Evolutionary conservation across 2,888 invertebrate species (phyloP).

Genomic region (Xanthorhoe designata): DNA sequence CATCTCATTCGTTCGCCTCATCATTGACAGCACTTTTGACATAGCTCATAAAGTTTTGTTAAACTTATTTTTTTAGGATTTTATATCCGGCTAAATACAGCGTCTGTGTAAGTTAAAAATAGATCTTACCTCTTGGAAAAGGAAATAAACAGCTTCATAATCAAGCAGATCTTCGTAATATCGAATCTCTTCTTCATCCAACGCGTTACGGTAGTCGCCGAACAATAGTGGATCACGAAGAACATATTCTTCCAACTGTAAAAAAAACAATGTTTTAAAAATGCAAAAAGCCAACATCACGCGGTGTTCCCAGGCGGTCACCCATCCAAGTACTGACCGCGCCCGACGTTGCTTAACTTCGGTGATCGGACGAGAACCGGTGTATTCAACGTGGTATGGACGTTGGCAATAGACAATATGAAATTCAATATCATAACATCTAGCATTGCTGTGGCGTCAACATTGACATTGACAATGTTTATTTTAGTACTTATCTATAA

Average conservation of each 20-base stretch:
- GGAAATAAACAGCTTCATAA: constrained; percentile 94
- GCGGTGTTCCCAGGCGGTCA: constrained; percentile 72
- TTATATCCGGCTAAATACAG: too few species aligned
- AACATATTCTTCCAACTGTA: constrained; percentile 87
- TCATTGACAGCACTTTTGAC: too few species aligned
- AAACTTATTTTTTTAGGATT: too few species aligned
- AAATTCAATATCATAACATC: not conserved
- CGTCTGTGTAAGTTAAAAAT: not conserved
- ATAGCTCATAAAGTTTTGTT: too few species aligned
- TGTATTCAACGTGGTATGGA: constrained; percentile 40
- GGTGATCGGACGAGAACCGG: constrained; percentile 79
- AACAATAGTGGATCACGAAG: constrained; percentile 93
- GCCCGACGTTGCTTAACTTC: constrained; percentile 80
- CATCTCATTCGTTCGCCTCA: too few species aligned
- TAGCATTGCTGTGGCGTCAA: too few species aligned
- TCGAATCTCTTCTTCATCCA: constrained; percentile 91
- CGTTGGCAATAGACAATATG: constrained; percentile 17
- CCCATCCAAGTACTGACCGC: constrained; percentile 69
- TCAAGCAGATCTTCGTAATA: constrained; percentile 96
- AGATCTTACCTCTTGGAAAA: constrained; percentile 92
- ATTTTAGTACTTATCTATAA: too few species aligned
- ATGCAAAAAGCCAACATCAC: constrained; percentile 63
- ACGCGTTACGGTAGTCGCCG: constrained; percentile 95
- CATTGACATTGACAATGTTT: not conserved
- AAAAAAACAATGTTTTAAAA: constrained; percentile 22